Percentiles rank a stretch among this genome's conserved stretches.
Conservation (phyloP, 1,140 invertebrate species). For the Scaptomyza montana region DNA sequence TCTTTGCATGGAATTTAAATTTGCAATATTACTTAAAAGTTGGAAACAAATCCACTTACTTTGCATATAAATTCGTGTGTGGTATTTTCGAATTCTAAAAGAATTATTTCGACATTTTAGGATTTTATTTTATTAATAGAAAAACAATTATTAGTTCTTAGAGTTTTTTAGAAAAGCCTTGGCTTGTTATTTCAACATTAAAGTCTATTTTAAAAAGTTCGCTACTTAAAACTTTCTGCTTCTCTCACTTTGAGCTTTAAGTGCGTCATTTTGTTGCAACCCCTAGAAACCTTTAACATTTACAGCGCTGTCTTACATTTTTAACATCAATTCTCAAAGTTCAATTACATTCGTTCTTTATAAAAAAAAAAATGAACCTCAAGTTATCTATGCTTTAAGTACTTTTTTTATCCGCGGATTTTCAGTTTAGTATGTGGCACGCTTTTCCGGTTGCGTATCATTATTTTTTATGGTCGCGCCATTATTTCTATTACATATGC, state of each 20-base stretch:
- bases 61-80: background rate
- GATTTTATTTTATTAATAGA: no score
- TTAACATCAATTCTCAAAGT: slow-evolving; percentile 2
- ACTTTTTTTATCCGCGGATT: slow-evolving; percentile 4
- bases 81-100: no score
- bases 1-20: slow-evolving; percentile 2
- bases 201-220: background rate
- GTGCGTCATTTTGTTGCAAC: background rate
- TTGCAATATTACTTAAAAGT: background rate
- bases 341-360: slow-evolving; percentile 1
- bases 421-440: slow-evolving; percentile 2
- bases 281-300: background rate
- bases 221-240: background rate
- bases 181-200: no score
- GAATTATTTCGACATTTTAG: no score
- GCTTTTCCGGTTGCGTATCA: slow-evolving; percentile 52
- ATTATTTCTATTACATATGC: slow-evolving; percentile 71
- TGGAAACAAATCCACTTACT: background rate
- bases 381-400: background rate
- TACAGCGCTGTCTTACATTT: background rate
- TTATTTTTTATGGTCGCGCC: slow-evolving; percentile 70
- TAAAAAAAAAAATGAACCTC: background rate
- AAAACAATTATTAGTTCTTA: no score
- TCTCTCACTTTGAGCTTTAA: background rate
- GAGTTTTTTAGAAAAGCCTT: no score